These are phyloP conservation scores for Anastatus disparis DNA, from an alignment of 1,140 invertebrate species.

Conservation along the genomic window DNA sequence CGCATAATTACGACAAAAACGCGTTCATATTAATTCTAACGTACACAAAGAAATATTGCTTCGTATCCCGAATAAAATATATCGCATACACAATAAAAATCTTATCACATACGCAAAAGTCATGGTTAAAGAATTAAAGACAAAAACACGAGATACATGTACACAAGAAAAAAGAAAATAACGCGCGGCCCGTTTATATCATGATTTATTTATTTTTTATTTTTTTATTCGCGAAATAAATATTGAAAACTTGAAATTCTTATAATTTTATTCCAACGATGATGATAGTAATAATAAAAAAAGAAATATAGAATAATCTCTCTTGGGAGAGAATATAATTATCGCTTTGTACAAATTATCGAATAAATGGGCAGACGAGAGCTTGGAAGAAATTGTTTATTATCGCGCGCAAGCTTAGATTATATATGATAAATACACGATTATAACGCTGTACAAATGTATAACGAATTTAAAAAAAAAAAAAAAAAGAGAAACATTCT, in stretches of 20 bases:
- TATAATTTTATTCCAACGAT: too few relatives aligned
- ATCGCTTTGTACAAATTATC: not conserved
- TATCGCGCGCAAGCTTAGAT: too few relatives aligned
- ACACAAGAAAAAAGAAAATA: too few relatives aligned
- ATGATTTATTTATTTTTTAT: too few relatives aligned
- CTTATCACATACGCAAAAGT: conserved; percentile 23
- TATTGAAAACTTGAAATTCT: too few relatives aligned
- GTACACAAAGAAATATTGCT: not conserved
- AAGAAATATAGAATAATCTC: not conserved
- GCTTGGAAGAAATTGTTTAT: not conserved
- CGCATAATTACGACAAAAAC: not conserved
- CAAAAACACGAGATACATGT: not conserved
- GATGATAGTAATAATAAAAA: too few relatives aligned
- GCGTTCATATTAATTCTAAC: not conserved
- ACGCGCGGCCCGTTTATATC: too few relatives aligned
- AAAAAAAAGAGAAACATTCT: too few relatives aligned
- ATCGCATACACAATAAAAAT: conserved; percentile 5
- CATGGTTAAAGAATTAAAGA: conserved; percentile 6
- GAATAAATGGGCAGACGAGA: not conserved
- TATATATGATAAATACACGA: not conserved
- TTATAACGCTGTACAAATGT: not conserved
- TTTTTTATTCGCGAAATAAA: too few relatives aligned
- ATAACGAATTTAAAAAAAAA: too few relatives aligned
- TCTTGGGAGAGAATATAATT: not conserved
- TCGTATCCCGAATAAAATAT: conserved; percentile 6